Evolutionary conservation across 2,797 vertebrate species (phyloP).

Genomic region (Melopsittacus undulatus): DNA sequence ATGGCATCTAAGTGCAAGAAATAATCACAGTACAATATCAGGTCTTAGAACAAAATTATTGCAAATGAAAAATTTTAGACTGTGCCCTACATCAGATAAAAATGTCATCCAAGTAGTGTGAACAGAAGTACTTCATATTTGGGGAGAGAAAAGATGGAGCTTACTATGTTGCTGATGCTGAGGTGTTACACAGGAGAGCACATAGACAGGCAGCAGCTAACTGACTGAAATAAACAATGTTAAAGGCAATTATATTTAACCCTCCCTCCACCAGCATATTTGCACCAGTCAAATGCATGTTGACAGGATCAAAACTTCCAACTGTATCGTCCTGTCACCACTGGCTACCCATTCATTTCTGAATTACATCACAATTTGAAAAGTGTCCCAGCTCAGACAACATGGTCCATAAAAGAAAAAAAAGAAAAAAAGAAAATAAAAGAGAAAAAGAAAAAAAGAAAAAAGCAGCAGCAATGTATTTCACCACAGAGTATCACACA

Average conservation of each 20-base stretch:
- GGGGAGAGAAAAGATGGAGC: neutral
- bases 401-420: neutral
- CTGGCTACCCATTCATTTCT: neutral
- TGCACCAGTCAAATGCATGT: neutral
- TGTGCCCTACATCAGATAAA: neutral
- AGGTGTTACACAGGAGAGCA: neutral
- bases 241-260: neutral
- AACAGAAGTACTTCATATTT: neutral
- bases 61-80: neutral
- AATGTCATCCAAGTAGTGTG: neutral
- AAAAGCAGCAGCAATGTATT: neutral
- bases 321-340: neutral
- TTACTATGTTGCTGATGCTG: neutral
- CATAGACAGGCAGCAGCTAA: neutral
- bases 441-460: neutral
- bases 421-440: rapidly evolving
- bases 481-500: neutral
- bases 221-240: neutral
- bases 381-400: neutral
- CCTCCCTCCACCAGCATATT: neutral
- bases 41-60: neutral
- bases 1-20: neutral
- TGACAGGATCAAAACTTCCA: neutral
- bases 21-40: neutral
- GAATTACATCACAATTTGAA: neutral